Conservation (phyloP, 2,888 invertebrate genomes). For the Sympetrum striolatum region DNA sequence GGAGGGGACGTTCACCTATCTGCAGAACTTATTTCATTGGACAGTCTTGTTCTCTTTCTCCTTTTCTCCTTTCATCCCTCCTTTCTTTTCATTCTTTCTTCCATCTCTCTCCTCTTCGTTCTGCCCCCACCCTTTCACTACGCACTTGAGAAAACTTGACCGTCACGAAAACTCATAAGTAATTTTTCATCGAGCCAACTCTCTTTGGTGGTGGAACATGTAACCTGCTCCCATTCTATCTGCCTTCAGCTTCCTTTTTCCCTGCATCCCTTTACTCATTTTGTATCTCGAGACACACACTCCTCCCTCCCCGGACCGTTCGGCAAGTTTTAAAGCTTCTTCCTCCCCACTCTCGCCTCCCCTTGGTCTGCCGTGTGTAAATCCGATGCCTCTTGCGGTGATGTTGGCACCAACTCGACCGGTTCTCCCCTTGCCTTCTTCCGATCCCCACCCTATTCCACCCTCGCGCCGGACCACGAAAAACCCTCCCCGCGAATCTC, state of each 20-base stretch:
- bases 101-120: not conserved
- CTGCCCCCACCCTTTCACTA: not conserved
- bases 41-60: not conserved
- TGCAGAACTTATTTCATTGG: too few species aligned
- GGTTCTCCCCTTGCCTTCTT: not conserved
- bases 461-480: not conserved
- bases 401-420: constrained; percentile 7
- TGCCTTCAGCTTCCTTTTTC: not conserved
- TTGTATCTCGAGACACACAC: not conserved
- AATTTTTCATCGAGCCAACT: not conserved
- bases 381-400: not conserved
- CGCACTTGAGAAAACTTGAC: not conserved
- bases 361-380: not conserved
- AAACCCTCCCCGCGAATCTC: not conserved
- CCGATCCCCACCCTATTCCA: not conserved
- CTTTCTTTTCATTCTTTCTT: not conserved
- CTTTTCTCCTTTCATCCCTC: not conserved
- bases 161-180: not conserved
- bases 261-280: not conserved
- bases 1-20: too few species aligned
- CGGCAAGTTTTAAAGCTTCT: not conserved
- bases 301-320: not conserved
- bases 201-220: not conserved
- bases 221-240: constrained; percentile 5
- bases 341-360: not conserved